Evolutionary conservation across 1,140 invertebrate genomes (phyloP).

Genomic region (Drosophila sulfurigaster): DNA sequence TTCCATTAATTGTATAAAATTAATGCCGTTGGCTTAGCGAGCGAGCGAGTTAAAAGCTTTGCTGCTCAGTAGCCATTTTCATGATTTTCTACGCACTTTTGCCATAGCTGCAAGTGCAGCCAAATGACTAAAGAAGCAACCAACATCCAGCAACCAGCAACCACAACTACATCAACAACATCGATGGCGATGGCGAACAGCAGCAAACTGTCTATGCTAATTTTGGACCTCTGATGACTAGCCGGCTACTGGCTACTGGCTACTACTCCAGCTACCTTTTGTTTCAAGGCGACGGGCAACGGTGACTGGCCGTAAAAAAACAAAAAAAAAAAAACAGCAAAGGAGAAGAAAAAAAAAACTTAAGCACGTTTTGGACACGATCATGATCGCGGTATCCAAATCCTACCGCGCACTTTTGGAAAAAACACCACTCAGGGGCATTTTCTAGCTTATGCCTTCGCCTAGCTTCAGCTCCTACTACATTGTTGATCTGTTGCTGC

Average conservation of each 20-base stretch:
- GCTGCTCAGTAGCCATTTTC: conserved; percentile 76
- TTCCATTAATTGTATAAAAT: conserved; percentile 81
- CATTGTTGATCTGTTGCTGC: conserved; percentile 53
- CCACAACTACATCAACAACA: conserved; percentile 9
- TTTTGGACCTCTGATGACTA: conserved; percentile 71
- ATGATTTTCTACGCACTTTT: conserved; percentile 82
- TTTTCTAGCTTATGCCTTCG: conserved; percentile 13
- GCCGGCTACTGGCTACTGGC: conserved; percentile 59
- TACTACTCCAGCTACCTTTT: conserved; percentile 61
- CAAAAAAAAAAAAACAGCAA: too few species aligned
- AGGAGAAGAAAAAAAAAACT: conserved; percentile 16
- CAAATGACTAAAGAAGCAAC: conserved; percentile 18
- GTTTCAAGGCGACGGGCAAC: conserved; percentile 55
- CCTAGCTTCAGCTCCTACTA: conserved; percentile 5
- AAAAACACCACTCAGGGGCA: conserved; percentile 73
- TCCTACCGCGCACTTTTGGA: conserved; percentile 48
- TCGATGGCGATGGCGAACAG: conserved; percentile 29
- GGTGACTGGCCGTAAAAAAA: conserved; percentile 15
- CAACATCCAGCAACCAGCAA: neutral
- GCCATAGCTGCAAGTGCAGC: conserved; percentile 64
- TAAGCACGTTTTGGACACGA: conserved; percentile 67
- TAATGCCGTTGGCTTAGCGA: conserved; percentile 55
- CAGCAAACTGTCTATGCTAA: conserved; percentile 72
- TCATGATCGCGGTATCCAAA: conserved; percentile 36
- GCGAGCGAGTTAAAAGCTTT: conserved; percentile 10